Conservation (phyloP, 2,888 invertebrate species). For the Watsonalla cultraria region DNA sequence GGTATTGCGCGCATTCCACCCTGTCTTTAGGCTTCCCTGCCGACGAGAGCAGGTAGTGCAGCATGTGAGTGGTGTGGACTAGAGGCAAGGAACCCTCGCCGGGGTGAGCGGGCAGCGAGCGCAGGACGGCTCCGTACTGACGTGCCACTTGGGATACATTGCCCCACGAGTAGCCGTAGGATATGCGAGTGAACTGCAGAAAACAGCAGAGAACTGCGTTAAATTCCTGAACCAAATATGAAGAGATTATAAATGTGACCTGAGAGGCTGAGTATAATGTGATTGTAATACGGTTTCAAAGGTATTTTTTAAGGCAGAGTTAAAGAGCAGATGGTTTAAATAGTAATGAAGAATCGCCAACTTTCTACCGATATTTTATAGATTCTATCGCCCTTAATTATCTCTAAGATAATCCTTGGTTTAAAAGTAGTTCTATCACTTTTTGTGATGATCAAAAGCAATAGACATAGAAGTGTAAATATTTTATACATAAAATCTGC, state of each 20-base stretch:
- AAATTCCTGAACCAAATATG: neutral
- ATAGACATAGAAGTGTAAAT: too few relatives aligned
- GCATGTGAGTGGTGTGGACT: conserved; percentile 76
- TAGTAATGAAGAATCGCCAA: too few relatives aligned
- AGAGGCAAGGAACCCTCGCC: conserved; percentile 83
- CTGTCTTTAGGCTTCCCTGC: conserved; percentile 53
- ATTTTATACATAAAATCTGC: neutral
- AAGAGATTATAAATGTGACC: too few relatives aligned
- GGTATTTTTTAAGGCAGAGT: too few relatives aligned
- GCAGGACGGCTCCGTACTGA: conserved; percentile 76
- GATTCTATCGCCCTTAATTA: neutral
- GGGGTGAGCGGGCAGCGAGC: conserved; percentile 73
- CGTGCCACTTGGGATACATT: conserved; percentile 76
- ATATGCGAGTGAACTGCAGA: conserved; percentile 58
- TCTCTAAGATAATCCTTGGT: too few relatives aligned
- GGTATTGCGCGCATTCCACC: conserved; percentile 80
- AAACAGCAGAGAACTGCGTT: conserved; percentile 5
- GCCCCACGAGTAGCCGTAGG: conserved; percentile 82
- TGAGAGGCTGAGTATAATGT: too few relatives aligned
- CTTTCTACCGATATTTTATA: too few relatives aligned
- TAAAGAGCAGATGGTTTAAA: too few relatives aligned
- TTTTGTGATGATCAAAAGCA: too few relatives aligned
- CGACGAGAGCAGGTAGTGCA: conserved; percentile 68
- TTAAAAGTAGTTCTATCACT: too few relatives aligned
- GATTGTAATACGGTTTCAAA: too few relatives aligned